phyloP scores from a whole-genome alignment of 2,888 invertebrate species.

The Adela reaumurella region DNA sequence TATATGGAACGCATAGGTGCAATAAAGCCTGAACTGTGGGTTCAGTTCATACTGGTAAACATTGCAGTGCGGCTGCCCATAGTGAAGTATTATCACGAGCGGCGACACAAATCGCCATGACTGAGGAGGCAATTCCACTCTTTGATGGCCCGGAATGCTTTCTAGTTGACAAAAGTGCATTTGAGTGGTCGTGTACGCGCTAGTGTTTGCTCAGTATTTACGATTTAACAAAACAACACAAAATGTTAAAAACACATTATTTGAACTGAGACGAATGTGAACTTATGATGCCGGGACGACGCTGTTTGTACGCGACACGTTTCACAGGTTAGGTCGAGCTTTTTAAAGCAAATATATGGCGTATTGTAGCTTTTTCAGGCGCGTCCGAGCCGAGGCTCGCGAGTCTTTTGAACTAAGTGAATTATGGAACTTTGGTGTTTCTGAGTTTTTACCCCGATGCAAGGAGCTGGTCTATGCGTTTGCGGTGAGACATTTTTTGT shows the following conservation, averaged over 20 bases:
- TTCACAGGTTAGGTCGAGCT: constrained; percentile 32
- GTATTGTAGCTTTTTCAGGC: not conserved
- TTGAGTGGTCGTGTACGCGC: constrained; percentile 26
- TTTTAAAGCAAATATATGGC: constrained; percentile 41
- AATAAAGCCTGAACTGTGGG: no score
- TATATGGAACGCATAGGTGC: no score
- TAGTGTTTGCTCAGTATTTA: constrained; percentile 51
- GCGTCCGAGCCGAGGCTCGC: constrained; percentile 28
- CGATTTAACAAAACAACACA: constrained; percentile 56
- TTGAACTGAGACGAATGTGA: constrained; percentile 53
- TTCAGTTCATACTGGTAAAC: no score
- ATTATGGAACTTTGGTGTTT: no score
- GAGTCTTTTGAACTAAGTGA: constrained; percentile 11
- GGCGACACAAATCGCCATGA: not conserved
- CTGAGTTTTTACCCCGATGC: no score
- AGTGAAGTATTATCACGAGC: no score
- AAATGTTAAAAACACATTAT: constrained; percentile 57
- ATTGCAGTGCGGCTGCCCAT: no score
- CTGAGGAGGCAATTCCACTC: not conserved
- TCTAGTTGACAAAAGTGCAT: constrained; percentile 27
- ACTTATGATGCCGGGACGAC: constrained; percentile 37
- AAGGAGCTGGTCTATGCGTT: no score
- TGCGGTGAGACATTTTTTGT: no score
- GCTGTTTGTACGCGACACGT: constrained; percentile 50
- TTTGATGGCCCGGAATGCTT: not conserved